Evolutionary conservation across 1,140 invertebrate genomes (phyloP), one percentile per base, ranked within the genome.

Genomic region (Drosophila lacteicornis): DNA sequence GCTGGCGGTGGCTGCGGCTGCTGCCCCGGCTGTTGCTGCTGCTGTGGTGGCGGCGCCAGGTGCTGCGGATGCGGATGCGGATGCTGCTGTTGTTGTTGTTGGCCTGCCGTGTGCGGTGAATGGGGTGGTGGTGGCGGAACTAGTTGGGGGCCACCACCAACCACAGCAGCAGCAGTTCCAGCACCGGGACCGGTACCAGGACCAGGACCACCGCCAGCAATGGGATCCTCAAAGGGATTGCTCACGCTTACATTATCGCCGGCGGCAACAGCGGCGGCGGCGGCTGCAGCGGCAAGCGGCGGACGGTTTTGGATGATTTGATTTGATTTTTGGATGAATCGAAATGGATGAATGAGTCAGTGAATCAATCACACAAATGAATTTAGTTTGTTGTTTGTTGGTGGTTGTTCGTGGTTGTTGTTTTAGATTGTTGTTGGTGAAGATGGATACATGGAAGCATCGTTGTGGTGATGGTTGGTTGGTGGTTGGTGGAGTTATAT

Each of bases 221-320:
- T 94, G 80, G 95, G 94, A 94, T 96, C 96, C 93, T 97, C 96
- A 94, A 97, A 97, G 74, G 96, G 96, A 94, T 96, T 97, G 91
- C 95, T 96, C 91, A 96, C 95, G 94, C 94, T 96, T 88, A 96
- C 95, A 94, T 96, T 96, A 94, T 96, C 95, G 93, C 94, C 94
- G 93, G 93, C 67, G 79, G 78, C 69, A 75, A 76, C 83, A 88
- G 69, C 76, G 63, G 66, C 77, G 61, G 79, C 91, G 83, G 33
- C 12, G 49, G 49, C 27, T 30, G 27, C 33, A 33, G 50, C 27
- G 13, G 51, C 51, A 73, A 73, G 53, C 66, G 53, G 73, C 59
- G 73, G 53, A 69, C 59, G 73, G 77, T 68, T 87, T 61, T 81
- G 79, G 59, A 59, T 57, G 70, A 40, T 59, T 77, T 62, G 42